These are phyloP conservation scores for Calameuta idolon DNA, from an alignment of 2,888 invertebrate genomes.

Conservation along the genomic window DNA sequence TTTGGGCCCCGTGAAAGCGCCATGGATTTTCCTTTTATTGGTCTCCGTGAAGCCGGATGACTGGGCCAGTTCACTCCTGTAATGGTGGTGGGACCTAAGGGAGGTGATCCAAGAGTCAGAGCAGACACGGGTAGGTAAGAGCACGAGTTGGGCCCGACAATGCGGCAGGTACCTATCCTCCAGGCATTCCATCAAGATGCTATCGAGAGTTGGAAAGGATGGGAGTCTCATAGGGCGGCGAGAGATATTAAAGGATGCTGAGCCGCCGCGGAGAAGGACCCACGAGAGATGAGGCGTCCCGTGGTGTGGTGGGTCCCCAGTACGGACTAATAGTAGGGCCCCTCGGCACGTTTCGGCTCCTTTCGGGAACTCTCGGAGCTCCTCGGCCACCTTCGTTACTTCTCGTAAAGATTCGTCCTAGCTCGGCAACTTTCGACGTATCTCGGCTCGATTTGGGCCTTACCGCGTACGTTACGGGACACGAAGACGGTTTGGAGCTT, in stretches of 20 bases:
- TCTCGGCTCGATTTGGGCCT: neutral
- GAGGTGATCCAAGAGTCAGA: slow-evolving; percentile 28
- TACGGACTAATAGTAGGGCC: neutral
- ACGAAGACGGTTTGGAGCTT: neutral
- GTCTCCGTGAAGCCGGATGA: slow-evolving; percentile 10
- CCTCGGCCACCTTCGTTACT: slow-evolving; percentile 1
- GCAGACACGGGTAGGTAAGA: slow-evolving; percentile 33
- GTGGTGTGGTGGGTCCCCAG: slow-evolving; percentile 52
- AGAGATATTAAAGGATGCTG: slow-evolving; percentile 60
- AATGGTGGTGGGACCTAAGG: neutral
- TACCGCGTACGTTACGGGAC: neutral
- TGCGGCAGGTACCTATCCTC: slow-evolving; percentile 60
- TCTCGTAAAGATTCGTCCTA: neutral
- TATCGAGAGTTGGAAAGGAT: slow-evolving; percentile 48
- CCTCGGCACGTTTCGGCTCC: neutral
- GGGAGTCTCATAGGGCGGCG: slow-evolving; percentile 44
- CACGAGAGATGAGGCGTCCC: slow-evolving; percentile 21
- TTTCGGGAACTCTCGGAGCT: slow-evolving; percentile 9
- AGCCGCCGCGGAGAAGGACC: slow-evolving; percentile 38
- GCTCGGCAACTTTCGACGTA: slow-evolving; percentile 13
- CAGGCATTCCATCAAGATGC: slow-evolving; percentile 64
- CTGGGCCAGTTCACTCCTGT: slow-evolving; percentile 6
- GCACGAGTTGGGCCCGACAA: slow-evolving; percentile 50
- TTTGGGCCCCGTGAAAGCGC: neutral
- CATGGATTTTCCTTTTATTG: neutral